Evolutionary conservation across 30 jellyfish, hydroid and myxozoan genomes (phyloP).

Genomic region (Rhopilema esculentum): DNA sequence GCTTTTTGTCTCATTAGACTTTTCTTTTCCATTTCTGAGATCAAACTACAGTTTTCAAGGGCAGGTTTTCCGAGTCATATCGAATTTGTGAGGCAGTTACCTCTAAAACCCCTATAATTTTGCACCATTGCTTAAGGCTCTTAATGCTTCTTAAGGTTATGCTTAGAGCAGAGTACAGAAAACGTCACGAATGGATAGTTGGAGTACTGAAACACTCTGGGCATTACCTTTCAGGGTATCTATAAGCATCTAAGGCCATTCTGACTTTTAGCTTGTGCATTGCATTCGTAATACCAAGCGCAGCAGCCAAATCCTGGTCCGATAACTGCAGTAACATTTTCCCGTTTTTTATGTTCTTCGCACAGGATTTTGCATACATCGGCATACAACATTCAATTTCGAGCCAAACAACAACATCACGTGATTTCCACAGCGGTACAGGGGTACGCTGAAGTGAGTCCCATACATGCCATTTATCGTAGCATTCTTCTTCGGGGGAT

Average conservation of each 20-base stretch:
- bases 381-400: constrained; percentile 87
- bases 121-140: too few relatives aligned
- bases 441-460: constrained; percentile 83
- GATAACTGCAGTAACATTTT: constrained; percentile 66
- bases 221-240: constrained; percentile 78
- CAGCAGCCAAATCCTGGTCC: constrained; percentile 57
- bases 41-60: too few relatives aligned
- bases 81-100: too few relatives aligned
- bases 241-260: constrained; percentile 73
- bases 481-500: constrained; percentile 56
- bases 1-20: too few relatives aligned
- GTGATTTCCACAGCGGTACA: constrained; percentile 85
- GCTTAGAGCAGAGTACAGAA: too few relatives aligned
- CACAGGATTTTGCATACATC: constrained; percentile 67
- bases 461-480: constrained; percentile 81
- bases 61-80: too few relatives aligned
- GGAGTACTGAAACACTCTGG: too few relatives aligned
- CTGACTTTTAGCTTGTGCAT: constrained; percentile 69
- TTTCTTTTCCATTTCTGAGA: too few relatives aligned
- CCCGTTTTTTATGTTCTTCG: constrained; percentile 71
- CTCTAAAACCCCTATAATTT: too few relatives aligned
- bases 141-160: too few relatives aligned
- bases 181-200: too few relatives aligned
- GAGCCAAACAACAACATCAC: constrained; percentile 81
- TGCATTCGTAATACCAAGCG: constrained; percentile 65